Evolutionary conservation across 2,113 vertebrate species (phyloP).

Genomic region (Colossoma macropomum): DNA sequence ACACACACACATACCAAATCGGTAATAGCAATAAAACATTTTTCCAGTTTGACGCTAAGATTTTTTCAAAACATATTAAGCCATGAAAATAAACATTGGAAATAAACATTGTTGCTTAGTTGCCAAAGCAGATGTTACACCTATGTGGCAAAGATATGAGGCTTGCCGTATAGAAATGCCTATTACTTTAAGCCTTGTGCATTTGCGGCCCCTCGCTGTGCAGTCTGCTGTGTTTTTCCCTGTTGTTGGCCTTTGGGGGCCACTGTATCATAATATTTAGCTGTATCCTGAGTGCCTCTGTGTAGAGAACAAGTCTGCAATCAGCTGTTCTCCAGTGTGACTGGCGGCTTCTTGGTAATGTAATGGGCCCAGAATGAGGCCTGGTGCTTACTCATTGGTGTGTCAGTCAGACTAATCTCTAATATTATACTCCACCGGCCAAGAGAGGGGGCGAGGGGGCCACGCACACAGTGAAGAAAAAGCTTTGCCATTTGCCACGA

Average conservation of each 20-base stretch:
- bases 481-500: background rate
- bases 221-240: background rate
- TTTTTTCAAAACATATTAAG: no score
- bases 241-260: background rate
- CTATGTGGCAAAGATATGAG: no score
- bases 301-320: slow-evolving; percentile 4
- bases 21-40: no score
- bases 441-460: background rate
- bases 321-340: slow-evolving; percentile 24
- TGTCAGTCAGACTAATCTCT: slow-evolving; percentile 31
- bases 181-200: background rate
- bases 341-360: slow-evolving; percentile 20
- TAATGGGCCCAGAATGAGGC: slow-evolving; percentile 35
- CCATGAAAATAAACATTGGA: no score
- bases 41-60: no score
- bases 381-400: slow-evolving; percentile 8
- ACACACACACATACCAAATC: no score
- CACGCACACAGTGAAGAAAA: background rate
- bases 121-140: background rate
- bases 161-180: background rate
- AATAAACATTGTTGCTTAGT: no score
- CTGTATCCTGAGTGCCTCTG: background rate
- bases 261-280: slow-evolving; percentile 1
- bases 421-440: background rate
- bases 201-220: background rate